Evolutionary conservation across 2,797 vertebrate genomes (phyloP).

Genomic region (Microctenopoma steveboyesi): DNA sequence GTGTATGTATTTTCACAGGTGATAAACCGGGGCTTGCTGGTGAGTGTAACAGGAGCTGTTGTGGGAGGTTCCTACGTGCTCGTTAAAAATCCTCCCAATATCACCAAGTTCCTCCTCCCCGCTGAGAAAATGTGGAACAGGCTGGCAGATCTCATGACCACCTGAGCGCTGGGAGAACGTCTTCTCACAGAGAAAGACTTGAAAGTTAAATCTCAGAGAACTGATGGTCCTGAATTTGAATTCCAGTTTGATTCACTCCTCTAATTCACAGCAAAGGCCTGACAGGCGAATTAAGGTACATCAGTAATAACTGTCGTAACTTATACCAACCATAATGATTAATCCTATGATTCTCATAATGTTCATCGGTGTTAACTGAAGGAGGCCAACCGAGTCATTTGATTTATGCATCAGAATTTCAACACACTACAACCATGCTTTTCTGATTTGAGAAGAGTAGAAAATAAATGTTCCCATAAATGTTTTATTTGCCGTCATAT

Average conservation of each 20-base stretch:
- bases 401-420: conserved; percentile 3
- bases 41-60: conserved; percentile 72
- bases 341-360: conserved; percentile 2
- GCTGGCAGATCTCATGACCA: conserved; percentile 61
- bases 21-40: conserved; percentile 83
- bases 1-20: conserved; percentile 76
- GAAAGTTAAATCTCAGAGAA: conserved; percentile 14
- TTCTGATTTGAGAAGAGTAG: background rate
- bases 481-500: background rate
- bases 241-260: conserved; percentile 36
- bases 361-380: background rate
- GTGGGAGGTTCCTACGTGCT: conserved; percentile 80
- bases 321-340: conserved; percentile 15
- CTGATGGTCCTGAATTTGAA: conserved; percentile 5
- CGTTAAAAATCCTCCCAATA: conserved; percentile 61
- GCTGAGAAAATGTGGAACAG: conserved; percentile 78
- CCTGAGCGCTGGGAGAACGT: conserved; percentile 27
- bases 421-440: background rate
- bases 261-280: conserved; percentile 18
- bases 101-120: conserved; percentile 53
- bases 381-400: background rate
- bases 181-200: conserved; percentile 8
- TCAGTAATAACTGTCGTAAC: conserved; percentile 1
- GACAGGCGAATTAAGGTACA: conserved; percentile 19
- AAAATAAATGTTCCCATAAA: conserved; percentile 20